phyloP scores from a whole-genome alignment of 92 coral and sea anemone species.

The Desmophyllum pertusum region DNA sequence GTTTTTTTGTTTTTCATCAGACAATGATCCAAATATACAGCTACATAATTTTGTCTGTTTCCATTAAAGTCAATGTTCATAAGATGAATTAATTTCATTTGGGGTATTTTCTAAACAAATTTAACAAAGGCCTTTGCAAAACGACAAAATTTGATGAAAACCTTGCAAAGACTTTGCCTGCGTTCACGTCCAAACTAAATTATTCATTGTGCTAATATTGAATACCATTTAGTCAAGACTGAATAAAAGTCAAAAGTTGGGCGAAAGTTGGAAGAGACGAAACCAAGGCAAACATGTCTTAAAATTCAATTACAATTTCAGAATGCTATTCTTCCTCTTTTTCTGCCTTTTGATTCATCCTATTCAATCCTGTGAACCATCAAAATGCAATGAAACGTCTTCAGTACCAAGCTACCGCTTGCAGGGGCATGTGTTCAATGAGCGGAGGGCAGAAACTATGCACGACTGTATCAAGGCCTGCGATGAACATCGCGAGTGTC shows the following conservation, averaged over 20 bases:
- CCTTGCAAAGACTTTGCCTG: too few relatives aligned
- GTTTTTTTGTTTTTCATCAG: too few relatives aligned
- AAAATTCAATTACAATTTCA: not conserved
- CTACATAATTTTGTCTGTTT: too few relatives aligned
- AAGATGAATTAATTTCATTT: too few relatives aligned
- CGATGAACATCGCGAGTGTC: not conserved
- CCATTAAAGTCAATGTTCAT: too few relatives aligned
- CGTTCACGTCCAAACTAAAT: not conserved
- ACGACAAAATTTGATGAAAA: not conserved
- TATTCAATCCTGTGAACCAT: not conserved
- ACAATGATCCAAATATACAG: too few relatives aligned
- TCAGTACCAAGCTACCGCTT: slow-evolving; percentile 1
- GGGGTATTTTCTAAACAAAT: too few relatives aligned
- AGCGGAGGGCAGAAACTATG: not conserved
- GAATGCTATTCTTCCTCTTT: not conserved
- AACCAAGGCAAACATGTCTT: not conserved
- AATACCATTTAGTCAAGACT: too few relatives aligned
- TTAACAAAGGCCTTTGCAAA: not conserved
- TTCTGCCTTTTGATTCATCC: not conserved
- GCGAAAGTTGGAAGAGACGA: not conserved
- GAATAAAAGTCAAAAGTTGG: too few relatives aligned
- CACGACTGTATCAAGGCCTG: not conserved
- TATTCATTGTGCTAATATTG: not conserved
- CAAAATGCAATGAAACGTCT: slow-evolving; percentile 11
- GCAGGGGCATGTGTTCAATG: not conserved